Conservation (phyloP, 2,797 vertebrate genomes). For the Pangasius djambal region DNA sequence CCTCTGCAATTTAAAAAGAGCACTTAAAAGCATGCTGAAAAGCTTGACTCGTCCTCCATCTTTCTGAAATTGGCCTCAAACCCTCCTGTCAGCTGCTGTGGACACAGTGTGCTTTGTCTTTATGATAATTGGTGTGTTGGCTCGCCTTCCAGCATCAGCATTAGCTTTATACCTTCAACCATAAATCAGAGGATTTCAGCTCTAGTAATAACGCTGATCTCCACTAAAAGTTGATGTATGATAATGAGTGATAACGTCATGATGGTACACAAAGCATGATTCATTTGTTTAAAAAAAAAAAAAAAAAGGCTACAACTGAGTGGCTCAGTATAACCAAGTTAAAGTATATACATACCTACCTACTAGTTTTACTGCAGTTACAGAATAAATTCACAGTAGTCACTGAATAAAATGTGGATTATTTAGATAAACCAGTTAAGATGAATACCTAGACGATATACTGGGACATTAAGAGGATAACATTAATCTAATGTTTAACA, state of each 20-base stretch:
- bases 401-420: not conserved
- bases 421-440: not conserved
- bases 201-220: not conserved
- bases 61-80: conserved; percentile 3
- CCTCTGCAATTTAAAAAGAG: not conserved
- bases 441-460: not conserved
- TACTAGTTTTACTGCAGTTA: not conserved
- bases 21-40: conserved; percentile 4
- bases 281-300: not conserved
- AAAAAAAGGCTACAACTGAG: not conserved
- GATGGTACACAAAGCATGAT: not conserved
- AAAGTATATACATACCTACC: not conserved
- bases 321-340: not conserved
- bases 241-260: conserved; percentile 14
- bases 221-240: not conserved
- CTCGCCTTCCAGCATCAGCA: conserved; percentile 8
- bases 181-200: conserved; percentile 28
- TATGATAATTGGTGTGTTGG: conserved; percentile 31
- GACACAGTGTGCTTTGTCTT: conserved; percentile 13
- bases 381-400: not conserved
- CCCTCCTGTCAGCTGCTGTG: not conserved
- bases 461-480: not conserved
- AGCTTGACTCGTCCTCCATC: not conserved
- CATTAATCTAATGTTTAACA: not conserved
- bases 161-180: not conserved